A percentile compares a stretch with the other conserved stretches of the same genome.
These are phyloP conservation scores for Drosophila mojavensis DNA, from an alignment of 1,140 invertebrate genomes.

Conservation along the genomic window DNA sequence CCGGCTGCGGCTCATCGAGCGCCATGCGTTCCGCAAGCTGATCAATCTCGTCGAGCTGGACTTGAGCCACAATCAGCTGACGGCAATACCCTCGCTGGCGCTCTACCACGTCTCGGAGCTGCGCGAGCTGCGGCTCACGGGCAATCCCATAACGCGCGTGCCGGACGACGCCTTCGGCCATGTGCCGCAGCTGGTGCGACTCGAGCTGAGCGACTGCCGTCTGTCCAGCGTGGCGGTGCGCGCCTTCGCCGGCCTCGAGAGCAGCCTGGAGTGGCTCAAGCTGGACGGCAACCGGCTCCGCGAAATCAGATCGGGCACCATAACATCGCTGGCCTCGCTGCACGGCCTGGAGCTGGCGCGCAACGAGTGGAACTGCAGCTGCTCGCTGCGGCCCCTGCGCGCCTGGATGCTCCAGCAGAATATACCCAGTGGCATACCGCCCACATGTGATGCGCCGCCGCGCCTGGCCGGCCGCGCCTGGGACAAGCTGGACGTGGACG, in stretches of 20 bases:
- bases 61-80: slow-evolving; percentile 89
- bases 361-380: slow-evolving; percentile 94
- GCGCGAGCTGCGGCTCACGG: slow-evolving; percentile 89
- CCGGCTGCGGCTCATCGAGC: slow-evolving; percentile 86
- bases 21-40: slow-evolving; percentile 88
- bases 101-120: slow-evolving; percentile 89
- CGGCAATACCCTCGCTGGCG: slow-evolving; percentile 88
- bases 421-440: slow-evolving; percentile 89
- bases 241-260: slow-evolving; percentile 90
- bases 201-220: slow-evolving; percentile 90
- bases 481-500: slow-evolving; percentile 90
- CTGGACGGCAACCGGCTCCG: slow-evolving; percentile 90
- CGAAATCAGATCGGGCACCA: slow-evolving; percentile 87
- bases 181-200: slow-evolving; percentile 88
- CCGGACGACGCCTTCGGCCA: slow-evolving; percentile 88
- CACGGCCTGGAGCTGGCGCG: slow-evolving; percentile 90
- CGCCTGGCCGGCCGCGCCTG: slow-evolving; percentile 88
- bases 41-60: slow-evolving; percentile 92
- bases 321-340: slow-evolving; percentile 88
- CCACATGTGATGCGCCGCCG: slow-evolving; percentile 87
- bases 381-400: slow-evolving; percentile 88
- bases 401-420: slow-evolving; percentile 92
- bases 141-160: slow-evolving; percentile 89
- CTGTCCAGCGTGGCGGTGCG: slow-evolving; percentile 87
- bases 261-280: slow-evolving; percentile 89